Evolutionary conservation across 2,797 vertebrate species (phyloP), one percentile per base, ranked within the genome.

Genomic region (Vespertilio murinus): DNA sequence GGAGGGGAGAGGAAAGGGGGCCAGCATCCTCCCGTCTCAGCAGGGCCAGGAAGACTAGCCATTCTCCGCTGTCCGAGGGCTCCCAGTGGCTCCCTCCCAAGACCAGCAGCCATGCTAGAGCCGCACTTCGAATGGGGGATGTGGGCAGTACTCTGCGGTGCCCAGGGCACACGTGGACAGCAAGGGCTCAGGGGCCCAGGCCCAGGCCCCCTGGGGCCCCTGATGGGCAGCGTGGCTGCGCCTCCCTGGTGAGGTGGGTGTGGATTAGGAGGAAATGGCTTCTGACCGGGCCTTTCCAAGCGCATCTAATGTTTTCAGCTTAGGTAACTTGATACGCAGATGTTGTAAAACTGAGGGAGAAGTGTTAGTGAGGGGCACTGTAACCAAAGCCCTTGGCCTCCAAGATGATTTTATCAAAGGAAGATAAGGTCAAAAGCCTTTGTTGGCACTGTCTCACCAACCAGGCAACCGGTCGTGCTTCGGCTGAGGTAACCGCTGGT

Each of bases 201-300:
- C 61, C 84, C 14, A 52, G 52, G 52, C 12, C 40, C 20, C 23
- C 38, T 45, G 74, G 47, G 81, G 67, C 67, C 90, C 69, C 73
- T 65, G 9, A 47, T 20, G 7, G 23, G 78, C 25, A 3, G n/a
- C n/a, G 17, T 86, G 81, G 64, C 47, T 13, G 2, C 33, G 52
- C 80, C 42, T 82, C 35, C 49, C 45, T 56, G 67, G 47, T 42
- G 28, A 79, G 45, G 52, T 1, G 6, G 38, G 49, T 82, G 40
- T 35, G 56, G 38, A 49, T 17, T 18, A 35, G 54, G 89, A 91
- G n/a, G 77, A 88, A 85, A 88, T 88, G 80, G 74, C 90, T 95
- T 91, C 74, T 77, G 56, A 74, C 45, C 64, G 93, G 93, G 86
- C 73, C 49, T 92, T 93, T 86, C 61, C 47, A 94, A 82, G 38